Conservation (phyloP, 2,797 vertebrate genomes). For the Avahi laniger region DNA sequence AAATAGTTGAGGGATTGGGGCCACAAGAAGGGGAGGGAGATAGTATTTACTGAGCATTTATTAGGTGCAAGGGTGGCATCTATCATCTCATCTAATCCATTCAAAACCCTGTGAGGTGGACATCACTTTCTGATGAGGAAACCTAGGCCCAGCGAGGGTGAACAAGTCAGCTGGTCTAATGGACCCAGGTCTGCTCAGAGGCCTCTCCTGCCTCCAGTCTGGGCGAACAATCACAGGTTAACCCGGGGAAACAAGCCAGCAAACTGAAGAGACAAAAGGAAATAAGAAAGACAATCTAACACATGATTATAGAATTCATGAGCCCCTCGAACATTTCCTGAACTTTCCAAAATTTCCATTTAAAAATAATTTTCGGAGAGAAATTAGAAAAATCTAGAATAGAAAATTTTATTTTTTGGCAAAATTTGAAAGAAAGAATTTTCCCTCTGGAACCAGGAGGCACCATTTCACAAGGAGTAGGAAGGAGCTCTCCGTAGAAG, state of each 20-base stretch:
- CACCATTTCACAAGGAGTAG: background rate
- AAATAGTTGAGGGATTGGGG: background rate
- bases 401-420: background rate
- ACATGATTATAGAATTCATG: background rate
- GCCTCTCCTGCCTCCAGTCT: background rate
- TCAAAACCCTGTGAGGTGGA: background rate
- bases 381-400: background rate
- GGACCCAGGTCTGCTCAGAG: background rate
- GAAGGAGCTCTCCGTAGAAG: background rate
- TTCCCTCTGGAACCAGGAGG: background rate
- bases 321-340: background rate
- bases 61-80: background rate
- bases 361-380: background rate
- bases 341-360: background rate
- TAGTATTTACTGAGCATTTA: background rate
- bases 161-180: background rate
- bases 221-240: background rate
- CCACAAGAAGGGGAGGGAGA: fast-evolving
- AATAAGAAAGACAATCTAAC: background rate
- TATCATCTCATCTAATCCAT: background rate
- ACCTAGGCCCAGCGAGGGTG: background rate
- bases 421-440: background rate
- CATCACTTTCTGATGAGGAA: background rate
- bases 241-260: background rate
- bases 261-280: background rate